Base-by-base conservation (phyloP, 2,797 vertebrate genomes). In the Myotis planiceps region DNA sequence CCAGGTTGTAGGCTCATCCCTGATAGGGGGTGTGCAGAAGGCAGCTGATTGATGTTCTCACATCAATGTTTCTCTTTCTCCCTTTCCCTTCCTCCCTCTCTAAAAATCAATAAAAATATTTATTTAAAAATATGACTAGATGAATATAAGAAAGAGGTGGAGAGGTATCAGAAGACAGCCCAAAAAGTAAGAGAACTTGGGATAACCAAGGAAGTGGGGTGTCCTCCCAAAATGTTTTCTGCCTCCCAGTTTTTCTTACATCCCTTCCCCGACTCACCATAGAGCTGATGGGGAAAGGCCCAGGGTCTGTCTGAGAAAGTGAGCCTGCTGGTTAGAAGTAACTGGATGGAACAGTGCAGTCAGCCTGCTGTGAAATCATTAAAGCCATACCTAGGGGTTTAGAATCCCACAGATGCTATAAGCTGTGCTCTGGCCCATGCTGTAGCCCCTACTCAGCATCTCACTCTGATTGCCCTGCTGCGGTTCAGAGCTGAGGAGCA, bases 351-450 rank as follows among this genome's bases (percentile, higher is more conserved):
- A 32, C 66, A 5, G 9, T 23, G 49, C 32, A 47, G 29, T 37
- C 25, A 32, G 58, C 47, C 83, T 66, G 9, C 60, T 63, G 65
- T 12, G 60, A 29, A 60, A 60, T 60, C 58, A 45, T 27, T 27
- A 84, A 94, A 42, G 4, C 47, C 32, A 3, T 6, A 23, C 90
- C 88, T 49, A 7, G 32, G 55, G 42, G 27, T 8, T 42, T 9
- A 5, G 27, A 16, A 29, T 32, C 47, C 68, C 37, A 60, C 25
- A 16, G 76, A 45, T 0, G 19, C 66, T 89, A 15, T 71, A 68
- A 25, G 34, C 39, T 37, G 47, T 47, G 4, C 32, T 34, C 27
- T 1, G 47, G 49, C 37, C 34, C 6, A 39, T 0, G 0, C 39
- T 0, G 7, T 3, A 76, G 76, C 27, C 6, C 49, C 49, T n/a